A percentile compares a stretch with the other conserved stretches of the same genome.
Conservation (phyloP, 2,113 vertebrate genomes). For the Odontophorus gujanensis region DNA sequence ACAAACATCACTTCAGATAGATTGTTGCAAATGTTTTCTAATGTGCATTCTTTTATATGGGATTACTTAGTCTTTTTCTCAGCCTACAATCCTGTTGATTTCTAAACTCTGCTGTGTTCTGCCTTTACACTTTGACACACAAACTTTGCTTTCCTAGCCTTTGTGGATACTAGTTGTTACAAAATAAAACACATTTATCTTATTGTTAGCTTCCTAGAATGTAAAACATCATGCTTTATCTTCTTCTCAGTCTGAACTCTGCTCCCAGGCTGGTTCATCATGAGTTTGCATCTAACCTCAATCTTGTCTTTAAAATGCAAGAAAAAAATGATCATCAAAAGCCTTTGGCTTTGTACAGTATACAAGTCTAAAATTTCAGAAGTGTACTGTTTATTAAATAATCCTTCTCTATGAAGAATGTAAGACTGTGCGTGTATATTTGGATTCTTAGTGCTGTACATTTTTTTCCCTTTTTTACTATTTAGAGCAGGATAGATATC, state of each 20-base stretch:
- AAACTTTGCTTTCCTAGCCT: not conserved
- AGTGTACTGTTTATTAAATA: not conserved
- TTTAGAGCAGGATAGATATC: not conserved
- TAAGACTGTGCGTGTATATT: not conserved
- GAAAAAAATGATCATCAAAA: not conserved
- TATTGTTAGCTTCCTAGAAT: slow-evolving; percentile 13
- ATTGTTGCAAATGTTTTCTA: not conserved
- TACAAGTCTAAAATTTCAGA: not conserved
- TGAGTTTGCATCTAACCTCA: not conserved
- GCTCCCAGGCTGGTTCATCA: not conserved
- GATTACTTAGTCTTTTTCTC: not conserved
- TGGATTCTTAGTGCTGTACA: not conserved
- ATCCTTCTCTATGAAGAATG: not conserved
- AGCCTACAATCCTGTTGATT: not conserved
- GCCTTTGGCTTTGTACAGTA: not conserved
- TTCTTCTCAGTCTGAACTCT: not conserved
- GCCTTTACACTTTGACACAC: slow-evolving; percentile 33
- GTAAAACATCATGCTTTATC: slow-evolving; percentile 42
- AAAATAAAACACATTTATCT: slow-evolving; percentile 54
- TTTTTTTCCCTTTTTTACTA: not conserved
- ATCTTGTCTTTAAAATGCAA: not conserved
- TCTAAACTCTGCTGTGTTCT: not conserved
- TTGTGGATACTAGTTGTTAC: not conserved
- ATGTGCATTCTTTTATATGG: not conserved
- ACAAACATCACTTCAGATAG: not conserved